A percentile compares a stretch with the other conserved stretches of the same genome.
Conservation (phyloP, 2,797 vertebrate species). For the Danio tinwini region DNA sequence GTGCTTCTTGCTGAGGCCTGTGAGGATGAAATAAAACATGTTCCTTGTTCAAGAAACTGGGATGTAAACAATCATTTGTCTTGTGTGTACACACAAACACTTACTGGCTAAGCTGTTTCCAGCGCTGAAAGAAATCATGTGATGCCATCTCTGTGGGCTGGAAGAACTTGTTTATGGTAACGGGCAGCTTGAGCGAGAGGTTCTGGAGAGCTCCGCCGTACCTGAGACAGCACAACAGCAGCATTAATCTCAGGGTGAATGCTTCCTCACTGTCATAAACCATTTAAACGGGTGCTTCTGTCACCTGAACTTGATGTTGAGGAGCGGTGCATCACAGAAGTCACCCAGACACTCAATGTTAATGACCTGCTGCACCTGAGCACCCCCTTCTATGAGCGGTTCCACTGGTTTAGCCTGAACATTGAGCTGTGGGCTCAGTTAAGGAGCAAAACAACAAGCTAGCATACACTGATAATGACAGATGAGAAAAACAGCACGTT, state of each 20-base stretch:
- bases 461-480: too few species aligned
- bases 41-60: neutral
- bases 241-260: neutral
- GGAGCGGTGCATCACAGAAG: constrained; percentile 84
- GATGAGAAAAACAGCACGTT: neutral
- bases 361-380: constrained; percentile 92
- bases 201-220: constrained; percentile 90
- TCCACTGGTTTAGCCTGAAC: constrained; percentile 90
- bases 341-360: constrained; percentile 92
- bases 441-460: constrained; percentile 70
- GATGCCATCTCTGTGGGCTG: constrained; percentile 92
- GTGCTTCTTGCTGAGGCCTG: constrained; percentile 92
- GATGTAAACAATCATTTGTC: neutral
- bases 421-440: constrained; percentile 85
- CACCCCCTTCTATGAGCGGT: constrained; percentile 89
- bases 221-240: constrained; percentile 65
- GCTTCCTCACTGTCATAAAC: neutral
- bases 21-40: constrained; percentile 4
- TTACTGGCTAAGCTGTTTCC: constrained; percentile 94
- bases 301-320: constrained; percentile 92
- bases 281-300: neutral
- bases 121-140: constrained; percentile 93
- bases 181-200: constrained; percentile 87
- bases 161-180: constrained; percentile 96
- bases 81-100: constrained; percentile 50